Base-by-base conservation (phyloP, 2,113 vertebrate species). In the Apodemus speciosus region DNA sequence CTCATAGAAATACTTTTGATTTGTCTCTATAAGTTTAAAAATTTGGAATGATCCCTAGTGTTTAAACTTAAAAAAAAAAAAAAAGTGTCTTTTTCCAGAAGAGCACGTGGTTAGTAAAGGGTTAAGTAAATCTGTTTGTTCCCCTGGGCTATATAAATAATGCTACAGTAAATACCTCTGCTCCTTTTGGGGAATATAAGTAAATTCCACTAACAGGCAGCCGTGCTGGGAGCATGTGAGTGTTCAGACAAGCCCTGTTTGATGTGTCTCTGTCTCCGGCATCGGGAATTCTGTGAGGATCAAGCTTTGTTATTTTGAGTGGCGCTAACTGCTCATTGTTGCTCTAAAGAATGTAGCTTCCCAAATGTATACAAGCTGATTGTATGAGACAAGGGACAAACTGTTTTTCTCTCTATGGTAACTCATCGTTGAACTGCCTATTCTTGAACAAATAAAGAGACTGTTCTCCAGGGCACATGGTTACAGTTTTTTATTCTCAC, bases 1-100 rank as follows among this genome's bases (percentile, higher is more conserved):
- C 35, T 75, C 6, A 2, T 83, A 58, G 51, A 88, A 88, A 68
- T 9, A 75, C 62, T 73, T 88, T 90, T 96, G 40, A 7, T 58
- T 14, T 81, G 11, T 75, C 35, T 91, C 30, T 13, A 53, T 10
- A 85, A 8, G 43, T 49, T 85, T 56, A 40, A 95, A 92, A 51
- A 92, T 89, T n/a, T 46, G 16, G 62, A 56, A 69, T 80, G 69
- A 58, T 3, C 30, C 4, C 23, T 83, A n/a, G 43, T 71, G 79
- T 81, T 90, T 91, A 60, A 76, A 88, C 79, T 10, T 92, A 87
- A 60, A 51, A 94, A 89, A 71, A 64, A 6, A 73, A 49, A 38
- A 20, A 6, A 23, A 53, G 11, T 84, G 14, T 79, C 14, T 90
- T 15, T 72, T 58, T 71, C 25, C n/a, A 86, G 35, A 90, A 72